These are phyloP conservation scores for Hololepta plana DNA, from an alignment of 2,888 invertebrate genomes.

Conservation along the genomic window DNA sequence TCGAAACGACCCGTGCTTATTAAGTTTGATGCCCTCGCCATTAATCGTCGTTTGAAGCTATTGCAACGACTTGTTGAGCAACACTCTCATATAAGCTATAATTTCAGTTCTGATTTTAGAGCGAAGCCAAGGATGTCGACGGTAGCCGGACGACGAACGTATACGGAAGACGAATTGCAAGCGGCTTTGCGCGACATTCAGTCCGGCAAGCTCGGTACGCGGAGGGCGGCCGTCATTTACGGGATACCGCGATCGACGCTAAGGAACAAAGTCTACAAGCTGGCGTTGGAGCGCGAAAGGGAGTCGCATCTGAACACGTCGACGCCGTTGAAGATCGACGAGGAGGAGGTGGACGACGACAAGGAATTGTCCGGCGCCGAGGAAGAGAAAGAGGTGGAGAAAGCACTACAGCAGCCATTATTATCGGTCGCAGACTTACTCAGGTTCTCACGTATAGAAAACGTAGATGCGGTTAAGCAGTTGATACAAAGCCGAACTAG, in stretches of 20 bases:
- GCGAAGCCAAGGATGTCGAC: constrained; percentile 48
- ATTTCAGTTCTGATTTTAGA: constrained; percentile 36
- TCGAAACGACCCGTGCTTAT: no score
- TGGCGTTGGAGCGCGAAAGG: constrained; percentile 51
- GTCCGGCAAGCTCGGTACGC: constrained; percentile 79
- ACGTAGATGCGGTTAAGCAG: constrained; percentile 32
- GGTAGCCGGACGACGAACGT: constrained; percentile 54
- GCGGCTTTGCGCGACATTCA: constrained; percentile 89
- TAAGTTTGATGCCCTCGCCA: no score
- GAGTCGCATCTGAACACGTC: constrained; percentile 37
- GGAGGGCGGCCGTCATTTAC: constrained; percentile 87
- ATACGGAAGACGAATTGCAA: constrained; percentile 91
- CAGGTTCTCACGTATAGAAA: constrained; percentile 33
- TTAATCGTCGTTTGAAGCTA: no score
- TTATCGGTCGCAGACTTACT: constrained; percentile 40
- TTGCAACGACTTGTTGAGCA: no score
- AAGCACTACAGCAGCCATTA: constrained; percentile 35
- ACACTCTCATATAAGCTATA: constrained; percentile 16
- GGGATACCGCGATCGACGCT: constrained; percentile 93
- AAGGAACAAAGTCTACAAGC: constrained; percentile 85
- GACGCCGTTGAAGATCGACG: constrained; percentile 23
- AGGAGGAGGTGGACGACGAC: constrained; percentile 37
- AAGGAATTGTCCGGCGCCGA: constrained; percentile 38
- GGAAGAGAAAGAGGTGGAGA: constrained; percentile 40
- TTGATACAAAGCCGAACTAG: constrained; percentile 24